Percentiles rank a stretch among this genome's conserved stretches.
phyloP scores from a whole-genome alignment of 1,140 invertebrate species.

The Temnothorax longispinosus region DNA sequence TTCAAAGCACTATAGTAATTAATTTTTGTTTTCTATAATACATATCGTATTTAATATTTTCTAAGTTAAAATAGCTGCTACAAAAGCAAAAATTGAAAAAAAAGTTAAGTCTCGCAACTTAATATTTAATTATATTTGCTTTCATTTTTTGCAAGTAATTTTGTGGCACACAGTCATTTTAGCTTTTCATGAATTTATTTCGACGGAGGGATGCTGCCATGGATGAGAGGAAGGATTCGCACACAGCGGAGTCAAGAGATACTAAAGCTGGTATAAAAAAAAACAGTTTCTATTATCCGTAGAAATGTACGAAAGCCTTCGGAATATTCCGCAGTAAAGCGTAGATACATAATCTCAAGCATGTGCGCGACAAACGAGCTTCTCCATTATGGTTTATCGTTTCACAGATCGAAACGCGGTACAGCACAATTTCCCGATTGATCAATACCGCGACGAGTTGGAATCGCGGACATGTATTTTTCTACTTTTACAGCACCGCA shows the following conservation, averaged over 20 bases:
- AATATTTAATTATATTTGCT: background rate
- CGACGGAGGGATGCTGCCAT: background rate
- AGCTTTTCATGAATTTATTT: constrained; percentile 28
- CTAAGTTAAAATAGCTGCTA: background rate
- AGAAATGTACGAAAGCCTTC: constrained; percentile 12
- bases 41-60: background rate
- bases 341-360: constrained; percentile 34
- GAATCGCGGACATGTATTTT: constrained; percentile 35
- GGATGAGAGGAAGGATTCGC: background rate
- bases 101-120: background rate
- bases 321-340: constrained; percentile 30
- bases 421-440: constrained; percentile 44
- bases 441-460: constrained; percentile 17
- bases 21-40: background rate
- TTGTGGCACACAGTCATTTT: background rate
- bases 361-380: constrained; percentile 45
- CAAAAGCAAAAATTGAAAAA: constrained; percentile 1
- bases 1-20: background rate
- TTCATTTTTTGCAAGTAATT: background rate
- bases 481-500: constrained; percentile 7
- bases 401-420: constrained; percentile 33
- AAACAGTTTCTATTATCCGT: constrained; percentile 32
- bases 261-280: constrained; percentile 21
- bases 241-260: constrained; percentile 2
- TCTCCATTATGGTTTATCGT: constrained; percentile 66